A percentile compares a stretch with the other conserved stretches of the same genome.
phyloP scores from a whole-genome alignment of 2,113 vertebrate species.

The Sterna hirundo region DNA sequence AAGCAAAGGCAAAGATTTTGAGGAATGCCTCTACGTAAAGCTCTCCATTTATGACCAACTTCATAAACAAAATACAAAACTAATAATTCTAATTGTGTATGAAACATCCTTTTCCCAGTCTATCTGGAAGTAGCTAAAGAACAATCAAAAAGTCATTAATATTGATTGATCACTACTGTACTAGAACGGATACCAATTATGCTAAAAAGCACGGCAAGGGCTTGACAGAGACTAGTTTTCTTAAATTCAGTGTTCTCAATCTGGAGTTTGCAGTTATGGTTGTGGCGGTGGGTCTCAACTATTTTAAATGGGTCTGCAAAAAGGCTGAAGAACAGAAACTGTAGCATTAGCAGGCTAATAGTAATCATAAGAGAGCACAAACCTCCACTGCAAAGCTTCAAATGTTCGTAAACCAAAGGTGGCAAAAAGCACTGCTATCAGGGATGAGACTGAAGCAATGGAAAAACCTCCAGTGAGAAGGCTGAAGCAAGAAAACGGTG shows the following conservation, averaged over 20 bases:
- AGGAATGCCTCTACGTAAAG: not conserved
- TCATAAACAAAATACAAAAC: not conserved
- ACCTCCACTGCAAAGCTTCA: not conserved
- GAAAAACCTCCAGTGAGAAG: not conserved
- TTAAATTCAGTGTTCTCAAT: not conserved
- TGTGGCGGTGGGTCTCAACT: not conserved
- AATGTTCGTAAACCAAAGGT: not conserved
- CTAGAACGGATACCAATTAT: not conserved
- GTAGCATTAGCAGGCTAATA: not conserved
- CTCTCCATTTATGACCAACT: not conserved
- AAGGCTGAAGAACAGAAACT: not conserved
- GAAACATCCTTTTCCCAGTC: not conserved
- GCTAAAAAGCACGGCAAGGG: not conserved
- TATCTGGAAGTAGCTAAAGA: not conserved
- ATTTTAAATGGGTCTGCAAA: not conserved
- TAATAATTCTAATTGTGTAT: not conserved
- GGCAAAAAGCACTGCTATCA: not conserved
- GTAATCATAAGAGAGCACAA: not conserved
- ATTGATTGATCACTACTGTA: not conserved
- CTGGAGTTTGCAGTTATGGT: not conserved
- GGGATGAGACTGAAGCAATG: not conserved
- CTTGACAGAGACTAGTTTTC: not conserved
- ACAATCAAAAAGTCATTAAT: not conserved
- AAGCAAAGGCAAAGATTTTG: not conserved
- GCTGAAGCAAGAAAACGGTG: not conserved